These are phyloP conservation scores for Tribolium madens DNA, from an alignment of 1,140 invertebrate species.

Conservation along the genomic window DNA sequence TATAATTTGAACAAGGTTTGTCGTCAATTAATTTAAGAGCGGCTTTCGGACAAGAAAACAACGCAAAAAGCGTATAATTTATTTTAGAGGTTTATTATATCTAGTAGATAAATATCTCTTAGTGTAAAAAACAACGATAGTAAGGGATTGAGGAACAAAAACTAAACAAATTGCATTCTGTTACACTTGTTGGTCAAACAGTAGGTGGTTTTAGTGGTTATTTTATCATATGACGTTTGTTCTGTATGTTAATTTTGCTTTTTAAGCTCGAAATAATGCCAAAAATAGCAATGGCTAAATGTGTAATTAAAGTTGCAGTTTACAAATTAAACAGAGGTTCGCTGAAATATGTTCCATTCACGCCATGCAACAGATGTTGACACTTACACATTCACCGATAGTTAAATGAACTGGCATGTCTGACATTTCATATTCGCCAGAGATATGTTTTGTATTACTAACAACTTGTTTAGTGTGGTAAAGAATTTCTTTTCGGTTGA, in stretches of 20 bases:
- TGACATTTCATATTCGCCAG: slow-evolving; percentile 27
- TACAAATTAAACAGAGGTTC: not conserved
- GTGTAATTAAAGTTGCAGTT: not conserved
- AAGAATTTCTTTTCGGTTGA: not conserved
- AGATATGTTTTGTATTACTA: not conserved
- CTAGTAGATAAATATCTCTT: too few relatives aligned
- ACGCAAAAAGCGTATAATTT: too few relatives aligned
- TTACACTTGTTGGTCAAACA: too few relatives aligned
- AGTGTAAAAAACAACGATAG: too few relatives aligned
- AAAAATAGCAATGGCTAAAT: not conserved
- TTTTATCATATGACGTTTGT: too few relatives aligned
- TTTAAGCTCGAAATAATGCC: not conserved
- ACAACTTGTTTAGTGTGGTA: slow-evolving; percentile 16
- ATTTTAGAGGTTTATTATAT: too few relatives aligned
- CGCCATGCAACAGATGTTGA: slow-evolving; percentile 28
- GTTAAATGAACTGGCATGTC: slow-evolving; percentile 37
- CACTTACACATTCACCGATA: slow-evolving; percentile 32
- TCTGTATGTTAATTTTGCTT: too few relatives aligned
- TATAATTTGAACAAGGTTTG: too few relatives aligned
- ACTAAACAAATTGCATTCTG: too few relatives aligned
- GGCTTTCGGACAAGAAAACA: not conserved
- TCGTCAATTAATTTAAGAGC: not conserved
- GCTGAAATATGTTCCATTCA: slow-evolving; percentile 15
- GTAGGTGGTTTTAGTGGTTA: too few relatives aligned
- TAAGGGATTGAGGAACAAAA: too few relatives aligned